Conservation (phyloP, 2,797 vertebrate species). For the Hapalemur alaotrensis region DNA sequence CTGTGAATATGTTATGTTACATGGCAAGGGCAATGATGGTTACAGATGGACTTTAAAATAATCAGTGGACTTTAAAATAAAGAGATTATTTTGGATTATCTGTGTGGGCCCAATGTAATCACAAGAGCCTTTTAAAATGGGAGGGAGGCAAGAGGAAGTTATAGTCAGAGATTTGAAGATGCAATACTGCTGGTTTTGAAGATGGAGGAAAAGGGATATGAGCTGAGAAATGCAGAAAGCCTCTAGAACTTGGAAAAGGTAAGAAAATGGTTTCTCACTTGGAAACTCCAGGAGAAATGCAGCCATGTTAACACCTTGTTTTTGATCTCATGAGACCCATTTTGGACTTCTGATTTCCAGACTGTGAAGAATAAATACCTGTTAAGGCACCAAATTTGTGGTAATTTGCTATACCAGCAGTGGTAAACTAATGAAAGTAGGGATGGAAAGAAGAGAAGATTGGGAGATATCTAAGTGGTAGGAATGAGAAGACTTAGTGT, state of each 20-base stretch:
- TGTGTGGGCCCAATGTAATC: background rate
- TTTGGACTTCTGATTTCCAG: background rate
- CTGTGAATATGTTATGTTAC: background rate
- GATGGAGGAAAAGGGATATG: background rate
- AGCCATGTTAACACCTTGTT: background rate
- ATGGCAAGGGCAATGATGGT: background rate
- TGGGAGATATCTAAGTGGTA: background rate
- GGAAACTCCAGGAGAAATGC: background rate
- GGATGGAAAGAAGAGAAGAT: background rate
- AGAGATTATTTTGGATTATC: background rate
- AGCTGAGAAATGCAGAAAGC: background rate
- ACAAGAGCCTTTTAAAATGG: background rate
- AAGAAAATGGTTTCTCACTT: background rate
- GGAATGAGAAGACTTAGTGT: background rate
- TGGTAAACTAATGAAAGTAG: background rate
- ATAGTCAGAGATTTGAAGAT: background rate
- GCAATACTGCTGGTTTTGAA: background rate
- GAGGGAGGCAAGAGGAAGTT: background rate
- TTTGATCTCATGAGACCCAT: background rate
- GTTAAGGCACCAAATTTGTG: background rate
- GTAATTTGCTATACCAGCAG: background rate
- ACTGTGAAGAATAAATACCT: background rate
- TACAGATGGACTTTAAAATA: background rate
- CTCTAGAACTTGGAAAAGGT: background rate
- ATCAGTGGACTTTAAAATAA: background rate